Base-by-base conservation (phyloP, 1,140 invertebrate genomes). In the Rhizoglyphus robini region DNA sequence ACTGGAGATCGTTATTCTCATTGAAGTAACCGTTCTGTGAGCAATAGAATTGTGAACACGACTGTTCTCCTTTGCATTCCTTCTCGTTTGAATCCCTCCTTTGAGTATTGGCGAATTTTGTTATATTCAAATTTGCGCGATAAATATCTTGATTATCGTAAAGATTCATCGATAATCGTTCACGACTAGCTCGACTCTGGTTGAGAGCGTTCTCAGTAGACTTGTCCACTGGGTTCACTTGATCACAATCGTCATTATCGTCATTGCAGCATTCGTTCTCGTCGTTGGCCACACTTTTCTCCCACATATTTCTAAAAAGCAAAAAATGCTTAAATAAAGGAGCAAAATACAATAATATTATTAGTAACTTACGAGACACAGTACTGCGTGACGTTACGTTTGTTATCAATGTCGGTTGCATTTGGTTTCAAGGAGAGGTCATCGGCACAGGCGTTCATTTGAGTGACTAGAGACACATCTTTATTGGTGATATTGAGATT, bases 371-470 rank as follows among this genome's bases (percentile, higher is more conserved):
- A 64, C 63, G 63, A 64, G 3, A 64, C 63, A 30, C 63, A 64
- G 25, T 64, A 64, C 27, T 64, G 63, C n/a, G 63, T 64, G 25
- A 64, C 46, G 34, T 64, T 64, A n/a, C 41, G 38, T 34, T 38
- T 38, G 32, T 63, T 63, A 11, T 48, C 41, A 1, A 48, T 20
- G n/a, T 48, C 41, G n/a, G 38, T 48, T 8, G 38, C 27, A 23
- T 64, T 48, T 30, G 63, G 63, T 32, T 51, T 64, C 41, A 46
- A 34, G 29, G 63, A 64, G 5, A 64, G 25, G 27, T 64, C 63
- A n/a, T 64, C 63, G n/a, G 63, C 63, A 51, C 63, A 64, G 2
- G 63, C 63, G 47, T 64, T 64, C 63, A 64, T 64, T 54, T 64
- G 63, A 4, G 63, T 64, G 41, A 64, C 63, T 63, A 63, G 61